These are phyloP conservation scores for Panthera leo DNA, from an alignment of 2,113 vertebrate genomes.

Conservation along the genomic window DNA sequence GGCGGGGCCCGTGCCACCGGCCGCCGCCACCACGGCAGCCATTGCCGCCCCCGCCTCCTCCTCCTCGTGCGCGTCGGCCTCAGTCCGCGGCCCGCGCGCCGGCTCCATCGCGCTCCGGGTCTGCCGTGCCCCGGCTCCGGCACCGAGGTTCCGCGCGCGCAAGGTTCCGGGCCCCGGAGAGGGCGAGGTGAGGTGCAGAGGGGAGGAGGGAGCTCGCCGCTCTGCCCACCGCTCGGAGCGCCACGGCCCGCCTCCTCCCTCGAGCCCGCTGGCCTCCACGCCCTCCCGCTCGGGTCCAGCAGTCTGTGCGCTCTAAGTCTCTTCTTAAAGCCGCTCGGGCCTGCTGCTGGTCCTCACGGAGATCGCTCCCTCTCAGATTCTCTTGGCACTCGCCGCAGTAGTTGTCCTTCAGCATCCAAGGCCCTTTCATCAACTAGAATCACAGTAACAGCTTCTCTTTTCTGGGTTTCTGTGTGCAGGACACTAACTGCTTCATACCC, in stretches of 20 bases:
- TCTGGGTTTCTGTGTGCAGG: background rate
- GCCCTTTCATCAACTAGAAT: background rate
- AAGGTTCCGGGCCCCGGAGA: slow-evolving; percentile 59
- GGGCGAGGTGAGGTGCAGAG: fast-evolving
- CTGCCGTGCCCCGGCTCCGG: background rate
- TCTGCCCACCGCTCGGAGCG: fast-evolving
- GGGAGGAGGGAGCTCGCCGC: background rate
- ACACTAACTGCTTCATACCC: background rate
- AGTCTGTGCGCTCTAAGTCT: slow-evolving; percentile 8
- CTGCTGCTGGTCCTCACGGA: background rate
- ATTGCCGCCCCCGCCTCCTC: background rate
- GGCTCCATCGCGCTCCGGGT: slow-evolving; percentile 55
- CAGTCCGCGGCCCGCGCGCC: background rate
- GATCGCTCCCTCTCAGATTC: slow-evolving; percentile 7
- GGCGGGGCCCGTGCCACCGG: background rate
- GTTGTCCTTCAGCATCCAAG: background rate
- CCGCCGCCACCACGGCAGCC: background rate
- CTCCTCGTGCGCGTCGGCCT: background rate
- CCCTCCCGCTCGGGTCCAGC: background rate
- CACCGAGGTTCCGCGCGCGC: slow-evolving; percentile 50
- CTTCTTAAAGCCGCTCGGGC: background rate
- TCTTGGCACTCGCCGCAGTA: background rate
- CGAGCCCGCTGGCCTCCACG: background rate
- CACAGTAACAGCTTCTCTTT: background rate
- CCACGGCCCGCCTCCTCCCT: background rate